These are phyloP conservation scores for Chelonus formosanus DNA, from an alignment of 2,888 invertebrate genomes.

Conservation along the genomic window DNA sequence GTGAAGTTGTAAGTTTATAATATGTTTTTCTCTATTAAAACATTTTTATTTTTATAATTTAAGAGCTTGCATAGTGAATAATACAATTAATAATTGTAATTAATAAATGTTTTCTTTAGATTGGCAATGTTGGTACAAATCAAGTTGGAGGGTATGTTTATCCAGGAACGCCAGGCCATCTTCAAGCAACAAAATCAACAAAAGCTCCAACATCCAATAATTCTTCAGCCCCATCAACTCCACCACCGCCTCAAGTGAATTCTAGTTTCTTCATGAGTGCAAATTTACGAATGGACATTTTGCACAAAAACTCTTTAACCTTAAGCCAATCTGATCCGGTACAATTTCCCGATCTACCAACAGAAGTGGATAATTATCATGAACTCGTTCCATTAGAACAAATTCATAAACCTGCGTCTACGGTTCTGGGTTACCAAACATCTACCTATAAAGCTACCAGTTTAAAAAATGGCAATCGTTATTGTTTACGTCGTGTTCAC, in stretches of 20 bases:
- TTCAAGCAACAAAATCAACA: conserved; percentile 68
- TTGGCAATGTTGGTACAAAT: conserved; percentile 50
- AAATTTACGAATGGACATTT: conserved; percentile 80
- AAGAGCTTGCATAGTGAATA: background rate
- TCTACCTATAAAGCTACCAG: conserved; percentile 91
- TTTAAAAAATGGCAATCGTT: conserved; percentile 84
- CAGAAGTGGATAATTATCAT: conserved; percentile 89
- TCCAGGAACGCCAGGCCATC: conserved; percentile 72
- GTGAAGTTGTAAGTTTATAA: conserved; percentile 51
- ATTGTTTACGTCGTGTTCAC: conserved; percentile 88
- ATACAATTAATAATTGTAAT: conserved; percentile 3
- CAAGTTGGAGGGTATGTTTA: conserved; percentile 68
- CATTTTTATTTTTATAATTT: background rate
- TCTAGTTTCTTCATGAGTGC: conserved; percentile 86
- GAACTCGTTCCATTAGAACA: conserved; percentile 87
- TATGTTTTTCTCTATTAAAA: background rate
- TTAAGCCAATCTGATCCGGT: conserved; percentile 79
- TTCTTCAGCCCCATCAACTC: conserved; percentile 57
- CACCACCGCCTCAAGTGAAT: conserved; percentile 55
- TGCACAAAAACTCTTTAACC: conserved; percentile 77
- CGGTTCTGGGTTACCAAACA: conserved; percentile 77
- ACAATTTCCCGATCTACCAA: conserved; percentile 79
- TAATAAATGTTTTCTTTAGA: conserved; percentile 41
- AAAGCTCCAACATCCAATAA: conserved; percentile 56
- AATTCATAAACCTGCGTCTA: conserved; percentile 72